These are phyloP conservation scores for Serripes groenlandicus DNA, from an alignment of 2,888 invertebrate species.

Conservation along the genomic window DNA sequence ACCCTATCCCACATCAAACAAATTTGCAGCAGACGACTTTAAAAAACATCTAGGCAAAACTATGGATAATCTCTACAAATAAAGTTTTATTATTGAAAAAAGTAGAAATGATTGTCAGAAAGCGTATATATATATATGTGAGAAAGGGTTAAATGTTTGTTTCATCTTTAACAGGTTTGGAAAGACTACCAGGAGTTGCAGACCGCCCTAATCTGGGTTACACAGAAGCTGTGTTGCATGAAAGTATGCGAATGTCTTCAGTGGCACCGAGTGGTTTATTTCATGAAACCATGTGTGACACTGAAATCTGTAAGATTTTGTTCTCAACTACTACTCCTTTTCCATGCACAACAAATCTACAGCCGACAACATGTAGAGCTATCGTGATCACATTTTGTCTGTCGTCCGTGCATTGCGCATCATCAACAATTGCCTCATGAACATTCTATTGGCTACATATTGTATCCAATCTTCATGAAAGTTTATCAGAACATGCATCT, in stretches of 20 bases:
- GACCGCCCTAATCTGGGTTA: slow-evolving; percentile 69
- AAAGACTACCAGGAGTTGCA: slow-evolving; percentile 41
- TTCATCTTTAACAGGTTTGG: slow-evolving; percentile 19
- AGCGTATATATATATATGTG: too few relatives aligned
- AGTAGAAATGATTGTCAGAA: too few relatives aligned
- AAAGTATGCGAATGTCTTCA: slow-evolving; percentile 71
- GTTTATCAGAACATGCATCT: background rate
- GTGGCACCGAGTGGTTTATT: slow-evolving; percentile 69
- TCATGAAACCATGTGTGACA: slow-evolving; percentile 69
- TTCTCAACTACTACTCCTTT: background rate
- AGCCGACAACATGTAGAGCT: background rate
- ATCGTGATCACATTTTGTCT: background rate
- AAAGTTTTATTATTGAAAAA: too few relatives aligned
- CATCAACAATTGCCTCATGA: background rate
- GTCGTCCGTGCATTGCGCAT: background rate
- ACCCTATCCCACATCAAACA: too few relatives aligned
- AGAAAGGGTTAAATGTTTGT: background rate
- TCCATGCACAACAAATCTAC: background rate
- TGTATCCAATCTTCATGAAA: background rate
- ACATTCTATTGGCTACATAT: background rate
- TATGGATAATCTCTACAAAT: too few relatives aligned
- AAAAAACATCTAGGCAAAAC: too few relatives aligned
- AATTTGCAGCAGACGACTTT: too few relatives aligned
- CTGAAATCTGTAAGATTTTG: slow-evolving; percentile 62
- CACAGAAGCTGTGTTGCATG: slow-evolving; percentile 75